phyloP scores from a whole-genome alignment of 2,888 invertebrate species.

The Drosophila tripunctata region DNA sequence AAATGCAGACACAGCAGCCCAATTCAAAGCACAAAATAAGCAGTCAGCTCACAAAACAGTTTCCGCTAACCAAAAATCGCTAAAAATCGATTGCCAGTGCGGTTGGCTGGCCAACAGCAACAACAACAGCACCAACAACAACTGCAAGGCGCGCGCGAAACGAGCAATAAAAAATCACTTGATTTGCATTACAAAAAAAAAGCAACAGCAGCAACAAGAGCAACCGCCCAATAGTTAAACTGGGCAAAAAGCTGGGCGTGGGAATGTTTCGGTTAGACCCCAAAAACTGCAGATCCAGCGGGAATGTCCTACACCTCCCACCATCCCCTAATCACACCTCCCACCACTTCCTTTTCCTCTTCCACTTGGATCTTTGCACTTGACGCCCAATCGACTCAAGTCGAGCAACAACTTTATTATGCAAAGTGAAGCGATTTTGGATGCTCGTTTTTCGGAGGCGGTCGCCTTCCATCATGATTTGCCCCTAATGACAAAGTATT shows the following conservation, averaged over 20 bases:
- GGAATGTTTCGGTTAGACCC: conserved; percentile 42
- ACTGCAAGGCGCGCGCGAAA: conserved; percentile 40
- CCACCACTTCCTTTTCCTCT: neutral
- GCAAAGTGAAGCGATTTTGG: conserved; percentile 46
- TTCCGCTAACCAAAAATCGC: conserved; percentile 34
- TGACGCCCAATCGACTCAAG: neutral
- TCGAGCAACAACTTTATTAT: conserved; percentile 53
- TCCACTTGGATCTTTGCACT: too few relatives aligned
- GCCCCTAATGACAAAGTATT: conserved; percentile 66
- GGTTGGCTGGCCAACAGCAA: neutral
- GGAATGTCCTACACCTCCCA: neutral
- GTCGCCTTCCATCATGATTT: conserved; percentile 63
- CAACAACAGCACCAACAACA: conserved; percentile 13
- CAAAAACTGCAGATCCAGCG: conserved; percentile 15
- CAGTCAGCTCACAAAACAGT: conserved; percentile 30
- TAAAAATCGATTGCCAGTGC: conserved; percentile 41
- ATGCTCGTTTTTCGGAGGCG: conserved; percentile 37
- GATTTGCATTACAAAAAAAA: conserved; percentile 53
- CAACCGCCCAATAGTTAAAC: conserved; percentile 11
- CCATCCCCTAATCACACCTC: neutral
- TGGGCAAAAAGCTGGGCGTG: conserved; percentile 42
- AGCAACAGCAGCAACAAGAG: neutral
- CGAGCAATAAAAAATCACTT: conserved; percentile 65
- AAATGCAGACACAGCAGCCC: conserved; percentile 1
- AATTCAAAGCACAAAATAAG: conserved; percentile 7